Evolutionary conservation across 2,888 invertebrate species (phyloP), one percentile per base, ranked within the genome.

Genomic region (Lamellibrachia columna): DNA sequence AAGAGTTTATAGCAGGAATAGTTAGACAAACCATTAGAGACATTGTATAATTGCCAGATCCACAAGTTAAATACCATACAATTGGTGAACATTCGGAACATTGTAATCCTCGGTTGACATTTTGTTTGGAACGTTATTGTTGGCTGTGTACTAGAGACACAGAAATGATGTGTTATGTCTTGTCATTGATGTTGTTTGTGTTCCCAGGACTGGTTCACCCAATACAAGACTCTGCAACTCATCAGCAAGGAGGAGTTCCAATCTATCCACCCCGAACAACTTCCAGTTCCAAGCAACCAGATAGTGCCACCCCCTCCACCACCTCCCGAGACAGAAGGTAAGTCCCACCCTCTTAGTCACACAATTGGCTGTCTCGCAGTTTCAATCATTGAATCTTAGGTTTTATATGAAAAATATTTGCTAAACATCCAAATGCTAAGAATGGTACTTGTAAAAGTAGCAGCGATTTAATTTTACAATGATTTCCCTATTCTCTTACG

Each of bases 191-290:
- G 15, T 53, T 91, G 52, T 28, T 52, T 53, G 52, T 91, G 91
- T 55, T 53, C 22, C n/a, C 90, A 92, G 92, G 90, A 92, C 52
- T 90, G 92, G 55, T 93, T 94, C 60, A 53, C 93, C 28, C 93
- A 94, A 58, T 94, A 93, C 93, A 93, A 98, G 96, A 98, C 98
- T 0, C 98, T 99, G 90, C 98, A 98, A 94, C 97, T 99, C 93
- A 98, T 99, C 95, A 98, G 98, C 93, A 98, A 98, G 96, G 98
- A 98, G 96, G 98, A 98, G 96, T 99, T 98, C 97, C 98, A 98
- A 94, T 22, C 75, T 3, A 60, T 94, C 7, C 60, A 94, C 8
- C 98, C 98, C 93, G 97, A 97, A 90, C 97, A 98, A 7, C 93
- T 93, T 8, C 93, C 93, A n/a, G 91, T 94, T 40, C 75, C 90